Base-by-base conservation (phyloP, 2,113 vertebrate species). In the Notothenia rossii region DNA sequence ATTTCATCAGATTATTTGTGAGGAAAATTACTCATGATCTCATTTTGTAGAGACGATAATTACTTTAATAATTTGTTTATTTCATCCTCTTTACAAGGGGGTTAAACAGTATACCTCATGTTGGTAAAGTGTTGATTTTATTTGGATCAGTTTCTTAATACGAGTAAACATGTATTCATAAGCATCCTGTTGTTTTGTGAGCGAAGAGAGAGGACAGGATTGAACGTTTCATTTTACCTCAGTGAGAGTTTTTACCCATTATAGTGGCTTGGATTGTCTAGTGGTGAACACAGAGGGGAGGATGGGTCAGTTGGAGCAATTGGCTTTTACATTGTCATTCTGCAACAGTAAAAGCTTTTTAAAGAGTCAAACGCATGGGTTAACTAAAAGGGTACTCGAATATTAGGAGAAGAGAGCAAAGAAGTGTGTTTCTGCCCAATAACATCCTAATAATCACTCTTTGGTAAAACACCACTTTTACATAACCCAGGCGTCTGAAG, bases 81-180 rank as follows among this genome's bases (percentile, higher is more conserved):
- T 69, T 72, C 46, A 72, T 75, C 46, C 60, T 83, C 43, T 58
- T 78, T 83, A 29, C 68, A 77, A 76, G 55, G 54, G 77, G 81
- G 80, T 72, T 76, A 46, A 89, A 84, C 72, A 86, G 64, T 75
- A 91, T 91, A 93, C 86, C 88, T 94, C 88, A 90, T 88, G 75
- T 79, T 79, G 70, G 76, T 86, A 86, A 81, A 60, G 84, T 79
- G 63, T 88, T 88, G 40, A 82, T 92, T 92, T 79, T 62, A 88
- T 85, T 81, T 66, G 75, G 75, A 89, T 85, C 64, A 43, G 64
- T 72, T 88, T 88, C 59, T 86, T 82, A 50, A 84, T 84, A 78
- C 10, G 14, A 79, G 36, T 77, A 29, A 68, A 62, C 36, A 77
- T 66, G 36, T 43, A 71, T n/a, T 36, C 2, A 8, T 56, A 70